Evolutionary conservation across 2,888 invertebrate species (phyloP), one percentile per base, ranked within the genome.

Genomic region (Folsomia candida): DNA sequence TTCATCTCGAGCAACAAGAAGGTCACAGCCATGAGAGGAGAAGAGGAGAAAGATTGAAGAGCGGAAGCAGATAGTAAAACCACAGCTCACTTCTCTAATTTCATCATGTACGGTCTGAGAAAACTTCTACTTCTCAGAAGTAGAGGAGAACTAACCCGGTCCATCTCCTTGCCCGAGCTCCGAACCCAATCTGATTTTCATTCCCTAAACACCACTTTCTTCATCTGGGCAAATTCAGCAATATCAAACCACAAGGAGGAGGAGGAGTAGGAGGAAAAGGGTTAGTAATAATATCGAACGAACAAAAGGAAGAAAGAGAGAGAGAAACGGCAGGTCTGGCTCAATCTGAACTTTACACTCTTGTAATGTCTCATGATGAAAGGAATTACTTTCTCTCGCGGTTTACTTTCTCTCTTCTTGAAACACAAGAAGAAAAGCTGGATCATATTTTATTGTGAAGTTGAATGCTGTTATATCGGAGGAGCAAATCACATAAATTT

Each of bases 71-170:
- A 20, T 57, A 20, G 57, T 22, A n/a, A 59, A n/a, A 59, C 59
- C 59, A 59, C 59, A 59, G 59, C 22, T 28, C 61, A 28, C 47
- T 64, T 64, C 37, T 51, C 28, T 64, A 64, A 64, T 64, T 64
- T 64, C 63, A 37, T 64, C 62, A 29, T 29, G 28, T 26, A 3
- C 29, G 9, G 25, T 2, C 22, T 61, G n/a, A 61, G 28, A 61
- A 28, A 28, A 61, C 61, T 59, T 59, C 26, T 54, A 22, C 6
- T 22, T 22, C 54, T 18, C 54, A 54, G 22, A n/a, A n/a, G n/a
- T n/a, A n/a, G 14, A 37, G 37, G 6, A 57, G 22, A 22, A n/a
- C 57, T 4, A 57, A 4, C 20, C 57, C n/a, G 22, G 54, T 51
- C 60, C 64, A 62, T 26, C 20, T 60, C 47, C 60, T 14, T 60